Percentiles rank a stretch among this genome's conserved stretches.
These are phyloP conservation scores for Ridgeia piscesae DNA, from an alignment of 1,140 invertebrate species.

Conservation along the genomic window DNA sequence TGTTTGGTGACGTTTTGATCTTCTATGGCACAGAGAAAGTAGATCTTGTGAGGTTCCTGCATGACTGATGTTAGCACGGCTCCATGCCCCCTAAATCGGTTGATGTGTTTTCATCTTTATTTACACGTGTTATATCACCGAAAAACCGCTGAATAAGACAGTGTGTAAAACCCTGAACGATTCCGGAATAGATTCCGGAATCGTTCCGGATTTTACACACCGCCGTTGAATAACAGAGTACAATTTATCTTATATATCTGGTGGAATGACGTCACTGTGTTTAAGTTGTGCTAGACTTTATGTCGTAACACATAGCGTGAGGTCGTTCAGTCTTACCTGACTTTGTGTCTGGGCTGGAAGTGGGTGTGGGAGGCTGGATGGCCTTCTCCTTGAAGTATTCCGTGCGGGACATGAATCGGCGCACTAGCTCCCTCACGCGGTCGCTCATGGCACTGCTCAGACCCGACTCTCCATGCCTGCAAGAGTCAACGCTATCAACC, in stretches of 20 bases:
- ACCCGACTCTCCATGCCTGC: constrained; percentile 31
- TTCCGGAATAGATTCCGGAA: too few species aligned
- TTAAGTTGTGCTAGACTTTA: not conserved
- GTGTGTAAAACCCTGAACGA: too few species aligned
- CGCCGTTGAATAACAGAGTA: too few species aligned
- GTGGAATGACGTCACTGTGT: not conserved
- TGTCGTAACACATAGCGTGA: not conserved
- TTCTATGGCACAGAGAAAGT: too few species aligned
- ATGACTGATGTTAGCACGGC: too few species aligned
- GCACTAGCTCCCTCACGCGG: constrained; percentile 47
- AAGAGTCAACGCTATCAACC: not conserved
- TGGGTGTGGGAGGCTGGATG: constrained; percentile 48
- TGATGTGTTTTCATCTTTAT: too few species aligned
- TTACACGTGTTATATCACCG: too few species aligned
- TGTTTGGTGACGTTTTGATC: too few species aligned
- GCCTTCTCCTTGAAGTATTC: constrained; percentile 50
- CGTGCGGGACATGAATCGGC: constrained; percentile 49
- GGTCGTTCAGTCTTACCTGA: constrained; percentile 30
- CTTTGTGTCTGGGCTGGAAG: constrained; percentile 37
- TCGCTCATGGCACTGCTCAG: constrained; percentile 51
- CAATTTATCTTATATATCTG: not conserved
- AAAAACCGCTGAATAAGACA: too few species aligned
- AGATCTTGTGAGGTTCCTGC: too few species aligned
- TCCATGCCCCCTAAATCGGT: too few species aligned
- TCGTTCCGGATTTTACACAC: too few species aligned